phyloP scores from a whole-genome alignment of 1,140 invertebrate species.

The Phymorhynchus buccinoides region DNA sequence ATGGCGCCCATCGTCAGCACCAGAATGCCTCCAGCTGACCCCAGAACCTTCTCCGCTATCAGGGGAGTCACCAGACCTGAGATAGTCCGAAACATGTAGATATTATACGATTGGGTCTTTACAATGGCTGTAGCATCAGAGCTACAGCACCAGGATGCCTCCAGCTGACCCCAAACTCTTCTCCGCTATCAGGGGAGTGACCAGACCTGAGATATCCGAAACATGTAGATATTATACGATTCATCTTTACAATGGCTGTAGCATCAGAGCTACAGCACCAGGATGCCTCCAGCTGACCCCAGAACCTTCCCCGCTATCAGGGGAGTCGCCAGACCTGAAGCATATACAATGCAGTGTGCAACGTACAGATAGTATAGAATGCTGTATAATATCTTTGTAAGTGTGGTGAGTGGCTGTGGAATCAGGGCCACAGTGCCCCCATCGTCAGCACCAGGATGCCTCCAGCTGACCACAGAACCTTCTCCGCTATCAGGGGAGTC shows the following conservation, averaged over 20 bases:
- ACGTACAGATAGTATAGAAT: too few relatives aligned
- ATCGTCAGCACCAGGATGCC: constrained; percentile 71
- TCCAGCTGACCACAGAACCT: constrained; percentile 68
- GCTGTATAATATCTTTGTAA: too few relatives aligned
- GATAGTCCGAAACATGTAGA: too few relatives aligned
- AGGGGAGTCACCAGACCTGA: constrained; percentile 71
- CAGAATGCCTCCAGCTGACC: constrained; percentile 69
- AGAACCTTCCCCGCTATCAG: constrained; percentile 65
- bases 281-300: constrained; percentile 58
- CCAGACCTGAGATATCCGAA: constrained; percentile 63
- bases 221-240: too few relatives aligned
- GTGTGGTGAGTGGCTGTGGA: too few relatives aligned
- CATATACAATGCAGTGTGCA: constrained; percentile 35
- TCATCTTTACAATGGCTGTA: too few relatives aligned
- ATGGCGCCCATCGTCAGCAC: constrained; percentile 72
- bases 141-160: constrained; percentile 66
- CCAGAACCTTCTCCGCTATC: constrained; percentile 70
- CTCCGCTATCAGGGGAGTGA: constrained; percentile 69
- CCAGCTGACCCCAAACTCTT: constrained; percentile 53
- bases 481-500: constrained; percentile 70
- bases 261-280: too few relatives aligned
- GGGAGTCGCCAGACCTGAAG: constrained; percentile 70
- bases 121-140: too few relatives aligned
- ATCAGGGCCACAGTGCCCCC: constrained; percentile 72
- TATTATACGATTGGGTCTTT: too few relatives aligned